A percentile compares a stretch with the other conserved stretches of the same genome.
Conservation (phyloP, 2,113 vertebrate species). For the Odontesthes bonariensis region DNA sequence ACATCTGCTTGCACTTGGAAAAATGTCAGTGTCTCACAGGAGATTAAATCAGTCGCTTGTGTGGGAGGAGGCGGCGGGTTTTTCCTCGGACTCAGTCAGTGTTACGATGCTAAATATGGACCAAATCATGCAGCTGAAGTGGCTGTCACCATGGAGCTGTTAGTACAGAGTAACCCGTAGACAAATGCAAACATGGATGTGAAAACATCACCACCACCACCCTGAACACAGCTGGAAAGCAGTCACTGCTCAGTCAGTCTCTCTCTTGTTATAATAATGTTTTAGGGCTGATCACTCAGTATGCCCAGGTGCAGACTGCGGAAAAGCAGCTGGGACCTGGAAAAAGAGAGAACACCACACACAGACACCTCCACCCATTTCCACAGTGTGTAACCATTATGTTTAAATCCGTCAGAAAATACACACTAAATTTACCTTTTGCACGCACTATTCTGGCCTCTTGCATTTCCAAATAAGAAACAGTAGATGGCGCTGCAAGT, state of each 20-base stretch:
- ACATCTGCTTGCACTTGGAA: no score
- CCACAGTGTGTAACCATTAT: no score
- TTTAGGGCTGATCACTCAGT: no score
- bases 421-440: no score
- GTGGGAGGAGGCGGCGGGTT: not conserved
- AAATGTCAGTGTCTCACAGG: not conserved
- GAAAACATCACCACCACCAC: not conserved
- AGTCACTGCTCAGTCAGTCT: not conserved
- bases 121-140: not conserved
- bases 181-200: not conserved
- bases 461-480: not conserved
- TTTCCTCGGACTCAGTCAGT: not conserved
- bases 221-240: constrained; percentile 1
- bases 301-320: no score
- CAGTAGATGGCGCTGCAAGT: constrained; percentile 52
- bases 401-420: no score
- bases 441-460: not conserved
- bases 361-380: no score
- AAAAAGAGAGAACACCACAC: no score
- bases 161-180: constrained; percentile 14
- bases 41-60: not conserved
- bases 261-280: not conserved
- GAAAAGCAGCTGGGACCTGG: no score
- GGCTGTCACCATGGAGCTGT: constrained; percentile 6
- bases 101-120: constrained; percentile 4